Evolutionary conservation across 2,888 invertebrate genomes (phyloP).

Genomic region (Andrena fulva): DNA sequence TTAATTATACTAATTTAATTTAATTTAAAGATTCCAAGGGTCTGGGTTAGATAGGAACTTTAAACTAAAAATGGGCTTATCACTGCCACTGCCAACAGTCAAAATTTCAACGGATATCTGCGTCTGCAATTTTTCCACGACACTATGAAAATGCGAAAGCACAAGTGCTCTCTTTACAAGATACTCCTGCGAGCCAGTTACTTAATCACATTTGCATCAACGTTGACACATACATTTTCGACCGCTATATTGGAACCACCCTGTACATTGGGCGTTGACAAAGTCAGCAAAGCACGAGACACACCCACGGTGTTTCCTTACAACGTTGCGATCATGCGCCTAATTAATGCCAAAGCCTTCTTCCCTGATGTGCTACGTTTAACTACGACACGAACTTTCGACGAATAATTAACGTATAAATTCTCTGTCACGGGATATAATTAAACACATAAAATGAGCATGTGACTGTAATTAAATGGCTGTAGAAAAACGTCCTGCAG

Average conservation of each 20-base stretch:
- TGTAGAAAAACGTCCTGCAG: not conserved
- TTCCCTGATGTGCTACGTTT: constrained; percentile 9
- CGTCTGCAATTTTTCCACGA: too few relatives aligned
- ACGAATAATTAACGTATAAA: constrained; percentile 12
- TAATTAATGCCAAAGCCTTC: constrained; percentile 37
- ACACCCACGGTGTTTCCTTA: constrained; percentile 43
- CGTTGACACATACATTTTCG: too few relatives aligned
- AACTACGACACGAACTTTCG: not conserved
- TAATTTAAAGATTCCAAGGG: too few relatives aligned
- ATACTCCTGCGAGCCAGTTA: too few relatives aligned
- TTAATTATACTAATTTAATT: too few relatives aligned
- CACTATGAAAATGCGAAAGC: too few relatives aligned
- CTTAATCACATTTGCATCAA: too few relatives aligned
- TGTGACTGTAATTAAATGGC: not conserved
- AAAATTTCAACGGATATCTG: too few relatives aligned
- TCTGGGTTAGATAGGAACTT: too few relatives aligned
- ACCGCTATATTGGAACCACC: not conserved
- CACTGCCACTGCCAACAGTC: too few relatives aligned
- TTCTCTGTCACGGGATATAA: not conserved
- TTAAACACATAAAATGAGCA: not conserved
- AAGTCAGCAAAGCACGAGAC: constrained; percentile 7
- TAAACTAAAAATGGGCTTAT: too few relatives aligned
- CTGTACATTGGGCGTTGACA: not conserved
- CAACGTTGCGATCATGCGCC: constrained; percentile 7
- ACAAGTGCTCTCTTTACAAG: too few relatives aligned